Base-by-base conservation (phyloP, 2,113 vertebrate genomes). In the Phocoena phocoena region DNA sequence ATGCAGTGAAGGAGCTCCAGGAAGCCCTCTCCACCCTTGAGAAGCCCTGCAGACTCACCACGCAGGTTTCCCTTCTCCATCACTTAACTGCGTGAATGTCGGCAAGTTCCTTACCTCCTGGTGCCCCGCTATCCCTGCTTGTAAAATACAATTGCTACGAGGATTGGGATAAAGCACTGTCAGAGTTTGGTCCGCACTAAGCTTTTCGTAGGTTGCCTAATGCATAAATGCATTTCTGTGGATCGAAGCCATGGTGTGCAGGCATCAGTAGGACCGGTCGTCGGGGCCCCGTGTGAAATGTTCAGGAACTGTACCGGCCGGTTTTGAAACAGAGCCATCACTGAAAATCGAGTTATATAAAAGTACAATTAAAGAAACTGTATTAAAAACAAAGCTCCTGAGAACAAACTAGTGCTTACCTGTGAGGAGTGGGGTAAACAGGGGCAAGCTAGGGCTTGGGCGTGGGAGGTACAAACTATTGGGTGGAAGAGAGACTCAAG, bases 221-320 rank as follows among this genome's bases (percentile, higher is more conserved):
- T 6, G 53, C 53, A 6, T 33, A 14, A 77, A 15, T 53, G 26
- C 4, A 0, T 36, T 13, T 26, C 80, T 65, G 79, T 4, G 31
- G 41, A 9, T 18, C 71, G 31, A 8, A 53, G n/a, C 17, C 13
- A 2, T 2, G 14, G 5, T 21, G 3, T 31, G 12, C 0, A 0
- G 53, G 53, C 38, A 17, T n/a, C 47, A 4, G 15, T 13, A 8
- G 3, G 12, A 0, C 11, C 23, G 23, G 14, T 50, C 0, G 10
- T 53, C 63, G 18, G 50, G 47, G 38, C 33, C 79, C 18, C 3
- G 8, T 4, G 86, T 31, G 36, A 33, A 21, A 15, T 2, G 1
- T 14, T 33, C 47, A 23, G 70, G 60, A 74, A 58, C 15, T 1
- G 3, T 8, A 11, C 8, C 7, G 26, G 31, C 0, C 0, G 15